Evolutionary conservation across 2,797 vertebrate species (phyloP).

Genomic region (Psittacula derbiana): DNA sequence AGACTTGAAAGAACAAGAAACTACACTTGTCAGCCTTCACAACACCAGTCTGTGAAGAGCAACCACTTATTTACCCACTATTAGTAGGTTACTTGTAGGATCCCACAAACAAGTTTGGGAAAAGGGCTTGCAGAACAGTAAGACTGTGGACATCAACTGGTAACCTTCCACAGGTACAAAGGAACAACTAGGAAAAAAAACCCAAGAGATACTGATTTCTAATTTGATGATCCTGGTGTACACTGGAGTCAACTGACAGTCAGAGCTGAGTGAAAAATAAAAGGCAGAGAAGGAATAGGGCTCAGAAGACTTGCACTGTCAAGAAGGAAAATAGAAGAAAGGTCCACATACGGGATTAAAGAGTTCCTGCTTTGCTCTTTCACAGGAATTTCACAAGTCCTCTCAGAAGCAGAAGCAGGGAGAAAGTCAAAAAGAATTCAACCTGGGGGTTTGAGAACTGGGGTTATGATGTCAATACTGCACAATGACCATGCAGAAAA

Average conservation of each 20-base stretch:
- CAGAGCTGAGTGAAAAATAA: neutral
- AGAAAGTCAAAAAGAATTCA: neutral
- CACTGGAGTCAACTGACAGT: neutral
- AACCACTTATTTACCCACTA: neutral
- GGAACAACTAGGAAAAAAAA: neutral
- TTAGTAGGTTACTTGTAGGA: neutral
- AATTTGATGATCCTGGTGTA: neutral
- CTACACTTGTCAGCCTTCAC: neutral
- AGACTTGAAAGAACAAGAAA: neutral
- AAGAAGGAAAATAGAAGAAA: constrained; percentile 22
- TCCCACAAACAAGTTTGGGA: neutral
- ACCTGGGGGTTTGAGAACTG: neutral
- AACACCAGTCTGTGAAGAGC: neutral
- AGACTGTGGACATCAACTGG: neutral
- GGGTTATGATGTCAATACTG: neutral
- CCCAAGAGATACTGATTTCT: neutral
- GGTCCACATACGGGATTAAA: neutral
- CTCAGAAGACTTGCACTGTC: neutral
- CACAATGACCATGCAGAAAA: neutral
- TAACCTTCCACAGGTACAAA: neutral
- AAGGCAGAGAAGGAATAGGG: neutral
- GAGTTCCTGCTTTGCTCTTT: neutral
- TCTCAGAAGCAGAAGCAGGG: neutral
- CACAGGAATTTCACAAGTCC: neutral
- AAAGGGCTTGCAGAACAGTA: neutral